Percentiles rank a stretch among this genome's conserved stretches.
Conservation (phyloP, 2,888 invertebrate species). For the Anthophora plumipes region DNA sequence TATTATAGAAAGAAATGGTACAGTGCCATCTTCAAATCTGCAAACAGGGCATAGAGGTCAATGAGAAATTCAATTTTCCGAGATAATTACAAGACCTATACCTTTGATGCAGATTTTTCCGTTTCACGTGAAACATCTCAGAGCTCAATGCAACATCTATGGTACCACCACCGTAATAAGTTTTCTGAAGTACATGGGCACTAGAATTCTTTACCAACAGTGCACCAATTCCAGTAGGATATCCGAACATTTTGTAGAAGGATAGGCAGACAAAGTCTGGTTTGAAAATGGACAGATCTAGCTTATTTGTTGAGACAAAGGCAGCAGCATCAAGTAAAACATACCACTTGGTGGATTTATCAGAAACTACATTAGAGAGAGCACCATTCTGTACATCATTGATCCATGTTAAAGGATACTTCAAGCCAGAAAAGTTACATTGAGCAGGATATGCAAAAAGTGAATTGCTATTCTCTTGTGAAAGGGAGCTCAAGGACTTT, state of each 20-base stretch:
- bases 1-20: constrained; percentile 94
- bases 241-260: constrained; percentile 98
- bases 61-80: neutral
- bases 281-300: constrained; percentile 90
- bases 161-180: constrained; percentile 97
- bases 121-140: constrained; percentile 90
- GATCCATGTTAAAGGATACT: constrained; percentile 93
- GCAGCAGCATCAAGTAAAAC: constrained; percentile 95
- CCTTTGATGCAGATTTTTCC: constrained; percentile 90
- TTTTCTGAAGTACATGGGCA: constrained; percentile 87
- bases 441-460: constrained; percentile 96
- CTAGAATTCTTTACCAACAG: constrained; percentile 91
- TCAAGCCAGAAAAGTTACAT: constrained; percentile 97
- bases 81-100: constrained; percentile 81
- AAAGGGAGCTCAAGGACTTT: constrained; percentile 5
- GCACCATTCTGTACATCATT: constrained; percentile 87
- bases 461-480: constrained; percentile 83
- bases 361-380: constrained; percentile 84
- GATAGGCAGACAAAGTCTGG: constrained; percentile 97
- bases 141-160: constrained; percentile 93
- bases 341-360: constrained; percentile 88
- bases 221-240: constrained; percentile 97
- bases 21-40: constrained; percentile 98
- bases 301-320: constrained; percentile 90
- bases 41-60: constrained; percentile 72